phyloP scores from a whole-genome alignment of 2,113 vertebrate species.

The Cyprinus carpio region DNA sequence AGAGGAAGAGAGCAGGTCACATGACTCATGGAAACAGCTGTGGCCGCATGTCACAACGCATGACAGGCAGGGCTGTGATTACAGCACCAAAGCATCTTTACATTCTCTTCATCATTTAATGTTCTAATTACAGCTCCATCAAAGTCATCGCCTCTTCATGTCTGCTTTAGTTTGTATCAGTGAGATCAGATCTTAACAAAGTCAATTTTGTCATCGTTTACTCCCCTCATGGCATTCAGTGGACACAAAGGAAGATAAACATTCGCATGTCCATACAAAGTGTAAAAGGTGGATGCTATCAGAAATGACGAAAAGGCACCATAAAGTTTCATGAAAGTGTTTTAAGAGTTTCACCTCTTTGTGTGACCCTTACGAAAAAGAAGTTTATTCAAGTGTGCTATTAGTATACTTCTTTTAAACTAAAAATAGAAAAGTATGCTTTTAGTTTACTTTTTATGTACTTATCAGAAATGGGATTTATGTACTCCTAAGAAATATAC shows the following conservation, averaged over 20 bases:
- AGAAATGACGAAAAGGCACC: not conserved
- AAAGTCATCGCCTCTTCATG: not conserved
- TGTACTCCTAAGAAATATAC: too few species aligned
- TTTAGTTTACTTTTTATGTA: too few species aligned
- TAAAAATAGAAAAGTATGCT: too few species aligned
- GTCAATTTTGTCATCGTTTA: not conserved
- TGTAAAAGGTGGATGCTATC: not conserved
- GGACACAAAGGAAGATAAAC: not conserved
- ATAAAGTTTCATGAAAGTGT: not conserved
- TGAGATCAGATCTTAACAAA: not conserved
- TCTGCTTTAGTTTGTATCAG: not conserved
- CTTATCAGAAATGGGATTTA: too few species aligned
- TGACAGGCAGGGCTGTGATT: not conserved
- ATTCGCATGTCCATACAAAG: not conserved
- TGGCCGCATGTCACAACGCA: constrained; percentile 8
- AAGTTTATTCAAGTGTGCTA: too few species aligned
- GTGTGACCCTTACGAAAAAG: too few species aligned
- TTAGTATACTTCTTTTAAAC: too few species aligned
- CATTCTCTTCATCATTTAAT: not conserved
- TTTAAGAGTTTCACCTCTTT: not conserved
- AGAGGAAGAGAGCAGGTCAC: constrained; percentile 44
- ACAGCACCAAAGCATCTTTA: not conserved
- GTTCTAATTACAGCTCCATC: not conserved
- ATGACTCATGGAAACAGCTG: constrained; percentile 53
- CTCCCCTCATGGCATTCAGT: not conserved